Evolutionary conservation across 2,888 invertebrate species (phyloP).

Genomic region (Latrodectus hesperus): DNA sequence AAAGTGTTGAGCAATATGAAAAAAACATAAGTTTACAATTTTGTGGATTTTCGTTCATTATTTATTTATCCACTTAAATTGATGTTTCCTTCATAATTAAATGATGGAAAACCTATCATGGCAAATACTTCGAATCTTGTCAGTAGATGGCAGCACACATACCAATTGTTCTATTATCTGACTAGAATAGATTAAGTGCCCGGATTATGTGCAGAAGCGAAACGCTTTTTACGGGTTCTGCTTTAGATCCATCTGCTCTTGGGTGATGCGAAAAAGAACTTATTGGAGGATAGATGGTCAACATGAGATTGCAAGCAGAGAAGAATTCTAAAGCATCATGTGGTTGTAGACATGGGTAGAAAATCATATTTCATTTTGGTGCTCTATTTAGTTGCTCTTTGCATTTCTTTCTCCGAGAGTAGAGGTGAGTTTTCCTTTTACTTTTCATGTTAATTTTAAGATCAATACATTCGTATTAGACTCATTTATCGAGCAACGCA

Average conservation of each 20-base stretch:
- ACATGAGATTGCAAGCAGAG: conserved; percentile 55
- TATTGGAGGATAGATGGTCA: conserved; percentile 28
- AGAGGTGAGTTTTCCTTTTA: conserved; percentile 41
- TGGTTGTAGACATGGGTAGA: conserved; percentile 54
- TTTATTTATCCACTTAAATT: too few relatives aligned
- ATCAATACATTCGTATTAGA: conserved; percentile 21
- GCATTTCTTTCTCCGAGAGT: conserved; percentile 22
- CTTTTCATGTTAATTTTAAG: not conserved
- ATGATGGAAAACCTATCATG: too few relatives aligned
- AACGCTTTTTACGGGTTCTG: not conserved
- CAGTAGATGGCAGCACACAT: conserved; percentile 37
- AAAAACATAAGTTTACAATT: too few relatives aligned
- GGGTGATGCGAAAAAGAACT: conserved; percentile 21
- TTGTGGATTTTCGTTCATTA: too few relatives aligned
- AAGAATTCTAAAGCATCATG: conserved; percentile 32
- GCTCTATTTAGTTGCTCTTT: conserved; percentile 49
- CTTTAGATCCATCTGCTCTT: not conserved
- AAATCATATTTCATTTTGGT: conserved; percentile 46
- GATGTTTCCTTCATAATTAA: too few relatives aligned
- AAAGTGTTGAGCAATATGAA: too few relatives aligned
- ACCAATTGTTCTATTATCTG: not conserved
- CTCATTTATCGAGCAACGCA: not conserved
- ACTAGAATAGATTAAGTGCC: conserved; percentile 22
- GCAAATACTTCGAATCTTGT: not conserved
- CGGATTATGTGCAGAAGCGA: conserved; percentile 27